Percentiles rank a stretch among this genome's conserved stretches.
These are phyloP conservation scores for Drosophila saltans DNA, from an alignment of 1,140 invertebrate genomes.

Conservation along the genomic window DNA sequence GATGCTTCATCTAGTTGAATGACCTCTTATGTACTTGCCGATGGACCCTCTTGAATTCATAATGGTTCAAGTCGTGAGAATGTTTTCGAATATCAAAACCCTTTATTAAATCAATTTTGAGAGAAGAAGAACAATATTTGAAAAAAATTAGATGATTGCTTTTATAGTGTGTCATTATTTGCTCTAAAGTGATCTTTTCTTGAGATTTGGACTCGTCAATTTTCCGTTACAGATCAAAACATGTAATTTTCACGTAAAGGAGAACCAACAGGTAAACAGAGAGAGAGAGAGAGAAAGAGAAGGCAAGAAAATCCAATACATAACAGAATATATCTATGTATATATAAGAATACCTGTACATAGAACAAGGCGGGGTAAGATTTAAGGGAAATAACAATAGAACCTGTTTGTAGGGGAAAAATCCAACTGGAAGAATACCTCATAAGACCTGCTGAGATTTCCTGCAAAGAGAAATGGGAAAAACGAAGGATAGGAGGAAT, in stretches of 20 bases:
- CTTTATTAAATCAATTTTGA: constrained; percentile 59
- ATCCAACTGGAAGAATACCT: constrained; percentile 68
- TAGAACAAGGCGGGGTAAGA: constrained; percentile 27
- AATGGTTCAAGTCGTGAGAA: constrained; percentile 56
- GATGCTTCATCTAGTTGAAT: constrained; percentile 55
- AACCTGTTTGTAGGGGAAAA: constrained; percentile 79
- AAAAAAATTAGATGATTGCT: constrained; percentile 72
- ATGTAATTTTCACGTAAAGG: constrained; percentile 64
- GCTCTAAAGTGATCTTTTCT: neutral
- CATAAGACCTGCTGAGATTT: constrained; percentile 71
- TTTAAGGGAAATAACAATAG: constrained; percentile 46
- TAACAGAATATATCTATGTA: neutral
- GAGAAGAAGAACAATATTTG: constrained; percentile 32
- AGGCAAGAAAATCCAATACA: constrained; percentile 72
- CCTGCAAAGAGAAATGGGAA: constrained; percentile 72
- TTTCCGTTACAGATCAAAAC: constrained; percentile 79
- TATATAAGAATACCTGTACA: constrained; percentile 32
- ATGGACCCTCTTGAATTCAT: constrained; percentile 35
- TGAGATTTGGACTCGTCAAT: constrained; percentile 43
- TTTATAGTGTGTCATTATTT: constrained; percentile 67
- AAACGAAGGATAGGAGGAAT: constrained; percentile 44
- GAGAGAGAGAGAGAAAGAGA: constrained; percentile 48
- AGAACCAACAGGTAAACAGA: constrained; percentile 24
- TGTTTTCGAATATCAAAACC: constrained; percentile 33
- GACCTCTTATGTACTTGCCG: constrained; percentile 45